Base-by-base conservation (phyloP, 2,113 vertebrate species). In the Hypomesus transpacificus region DNA sequence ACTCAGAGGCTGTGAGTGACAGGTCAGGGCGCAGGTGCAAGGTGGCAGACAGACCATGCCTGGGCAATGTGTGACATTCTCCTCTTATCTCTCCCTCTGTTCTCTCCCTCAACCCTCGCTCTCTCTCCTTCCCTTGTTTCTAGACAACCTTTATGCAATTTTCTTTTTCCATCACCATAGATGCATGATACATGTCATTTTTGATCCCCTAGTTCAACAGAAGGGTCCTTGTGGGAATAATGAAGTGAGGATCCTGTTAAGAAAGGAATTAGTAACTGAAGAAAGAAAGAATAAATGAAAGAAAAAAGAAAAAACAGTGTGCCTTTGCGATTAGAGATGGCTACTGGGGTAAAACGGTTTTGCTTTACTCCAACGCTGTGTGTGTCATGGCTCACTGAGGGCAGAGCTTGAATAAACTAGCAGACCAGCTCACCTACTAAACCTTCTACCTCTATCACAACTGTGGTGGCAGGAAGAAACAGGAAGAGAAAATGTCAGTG, bases 401-500 rank as follows among this genome's bases (percentile, higher is more conserved):
- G 6, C n/a, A 51, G 60, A 20, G 63, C 57, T 57, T 71, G 63
- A 76, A 76, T 76, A 22, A 71, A 66, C 53, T 18, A 64, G 14
- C 61, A 34, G 61, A 52, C 22, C 21, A 8, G 14, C 69, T 66
- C 34, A 13, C 62, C 31, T 71, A 54, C 69, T 31, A 60, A 57
- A 68, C 60, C 14, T 51, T 28, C 17, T 57, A 24, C 1, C 9
- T 63, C 21, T 52, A 3, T 14, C 21, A 54, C 60, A 67, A 31
- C 62, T 34, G 62, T 7, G 54, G n/a, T 17, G 17, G 3, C 54
- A 20, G 54, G 7, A 34, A 7, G 31, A 34, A 63, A 6, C 28
- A 34, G 31, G 8, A 34, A 64, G 9, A 64, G 17, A 64, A 18
- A 3, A 31, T 11, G 18, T 34, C 28, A 34, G 57, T 21, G 31